These are phyloP conservation scores for Seira sanloemensis DNA, from an alignment of 2,888 invertebrate genomes.

Conservation along the genomic window DNA sequence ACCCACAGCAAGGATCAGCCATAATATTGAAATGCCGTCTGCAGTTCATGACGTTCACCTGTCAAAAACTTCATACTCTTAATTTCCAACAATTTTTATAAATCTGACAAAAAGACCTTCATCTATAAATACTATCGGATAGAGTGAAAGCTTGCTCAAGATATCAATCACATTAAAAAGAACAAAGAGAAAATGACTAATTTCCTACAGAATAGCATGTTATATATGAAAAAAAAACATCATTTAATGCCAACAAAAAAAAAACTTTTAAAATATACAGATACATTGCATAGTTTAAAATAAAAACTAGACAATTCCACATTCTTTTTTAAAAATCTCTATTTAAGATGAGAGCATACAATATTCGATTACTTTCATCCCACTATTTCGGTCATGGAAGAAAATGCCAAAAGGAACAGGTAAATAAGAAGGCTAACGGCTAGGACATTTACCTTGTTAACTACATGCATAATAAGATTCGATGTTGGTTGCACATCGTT, in stretches of 20 bases:
- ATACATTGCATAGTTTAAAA: no score
- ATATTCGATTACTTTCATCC: no score
- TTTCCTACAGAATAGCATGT: slow-evolving; percentile 24
- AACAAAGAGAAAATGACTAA: slow-evolving; percentile 28
- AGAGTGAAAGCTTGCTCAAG: slow-evolving; percentile 63
- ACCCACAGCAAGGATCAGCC: background rate
- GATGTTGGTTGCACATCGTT: no score
- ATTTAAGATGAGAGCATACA: no score
- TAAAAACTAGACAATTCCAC: no score
- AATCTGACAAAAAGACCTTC: slow-evolving; percentile 30
- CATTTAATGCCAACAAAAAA: slow-evolving; percentile 36
- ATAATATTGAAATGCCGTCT: background rate
- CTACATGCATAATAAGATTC: slow-evolving; percentile 59
- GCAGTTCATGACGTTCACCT: background rate
- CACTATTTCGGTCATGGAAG: no score
- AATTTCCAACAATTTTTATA: background rate
- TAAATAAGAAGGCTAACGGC: no score
- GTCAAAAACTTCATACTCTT: background rate
- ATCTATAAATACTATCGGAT: slow-evolving; percentile 16
- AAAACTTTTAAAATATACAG: no score
- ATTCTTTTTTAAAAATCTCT: no score
- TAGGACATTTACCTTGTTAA: slow-evolving; percentile 65
- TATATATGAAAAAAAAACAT: slow-evolving; percentile 31
- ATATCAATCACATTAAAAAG: slow-evolving; percentile 42
- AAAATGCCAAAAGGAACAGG: slow-evolving; percentile 59